These are phyloP conservation scores for Drosophila neotestacea DNA, from an alignment of 2,888 invertebrate genomes.

Conservation along the genomic window DNA sequence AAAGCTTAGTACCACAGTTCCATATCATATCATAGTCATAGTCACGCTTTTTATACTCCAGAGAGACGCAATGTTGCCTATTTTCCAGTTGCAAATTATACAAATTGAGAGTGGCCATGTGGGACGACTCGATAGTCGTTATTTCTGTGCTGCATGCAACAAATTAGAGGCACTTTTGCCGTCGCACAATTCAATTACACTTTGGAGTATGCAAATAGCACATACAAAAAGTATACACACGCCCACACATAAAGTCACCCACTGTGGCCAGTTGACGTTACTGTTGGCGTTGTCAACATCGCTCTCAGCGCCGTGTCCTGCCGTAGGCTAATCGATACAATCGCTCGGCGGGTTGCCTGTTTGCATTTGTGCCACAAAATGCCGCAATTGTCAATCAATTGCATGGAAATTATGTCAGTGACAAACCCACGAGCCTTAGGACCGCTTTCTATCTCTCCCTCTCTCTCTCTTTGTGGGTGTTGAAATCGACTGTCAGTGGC, in stretches of 20 bases:
- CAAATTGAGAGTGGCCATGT: conserved; percentile 49
- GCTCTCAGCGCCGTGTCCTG: conserved; percentile 45
- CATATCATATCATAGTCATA: background rate
- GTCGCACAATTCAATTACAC: conserved; percentile 61
- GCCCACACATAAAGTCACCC: background rate
- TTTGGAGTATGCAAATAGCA: conserved; percentile 23
- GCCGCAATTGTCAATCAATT: conserved; percentile 80
- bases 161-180: conserved; percentile 38
- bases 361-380: conserved; percentile 76
- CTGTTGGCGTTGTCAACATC: conserved; percentile 29
- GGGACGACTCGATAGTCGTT: conserved; percentile 15
- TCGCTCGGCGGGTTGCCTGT: conserved; percentile 61
- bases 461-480: conserved; percentile 12
- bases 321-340: conserved; percentile 72
- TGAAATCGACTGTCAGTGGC: conserved; percentile 63
- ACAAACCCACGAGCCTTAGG: conserved; percentile 13
- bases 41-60: conserved; percentile 1
- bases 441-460: background rate
- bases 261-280: conserved; percentile 27
- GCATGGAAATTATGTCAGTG: conserved; percentile 76
- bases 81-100: conserved; percentile 53
- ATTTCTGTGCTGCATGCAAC: conserved; percentile 34
- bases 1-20: background rate
- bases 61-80: conserved; percentile 31
- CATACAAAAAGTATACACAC: conserved; percentile 6